A percentile compares a stretch with the other conserved stretches of the same genome.
Evolutionary conservation across 1,140 invertebrate species (phyloP).

Genomic region (Amyelois transitella): DNA sequence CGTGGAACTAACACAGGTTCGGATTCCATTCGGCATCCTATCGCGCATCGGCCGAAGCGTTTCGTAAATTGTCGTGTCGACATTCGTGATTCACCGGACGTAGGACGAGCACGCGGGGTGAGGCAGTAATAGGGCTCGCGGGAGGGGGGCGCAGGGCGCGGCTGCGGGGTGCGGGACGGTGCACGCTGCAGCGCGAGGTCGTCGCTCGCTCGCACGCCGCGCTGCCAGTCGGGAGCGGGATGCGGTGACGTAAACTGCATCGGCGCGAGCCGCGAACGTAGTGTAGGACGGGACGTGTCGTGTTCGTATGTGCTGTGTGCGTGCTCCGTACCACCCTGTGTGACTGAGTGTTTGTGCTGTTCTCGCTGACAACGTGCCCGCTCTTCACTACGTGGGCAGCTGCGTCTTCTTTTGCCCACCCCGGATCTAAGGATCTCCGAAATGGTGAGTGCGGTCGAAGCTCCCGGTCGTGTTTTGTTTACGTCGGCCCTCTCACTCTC

Average conservation of each 20-base stretch:
- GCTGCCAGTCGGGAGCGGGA: conserved; percentile 70
- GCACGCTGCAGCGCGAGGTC: conserved; percentile 70
- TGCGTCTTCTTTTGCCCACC: conserved; percentile 34
- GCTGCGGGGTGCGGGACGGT: conserved; percentile 50
- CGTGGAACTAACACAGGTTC: not conserved
- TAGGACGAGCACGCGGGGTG: conserved; percentile 45
- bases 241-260: conserved; percentile 73
- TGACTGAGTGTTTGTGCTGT: conserved; percentile 55
- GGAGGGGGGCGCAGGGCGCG: conserved; percentile 27
- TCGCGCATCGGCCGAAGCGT: conserved; percentile 6
- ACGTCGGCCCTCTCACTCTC: conserved; percentile 65
- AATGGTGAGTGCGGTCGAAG: conserved; percentile 73
- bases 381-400: conserved; percentile 64
- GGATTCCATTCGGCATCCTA: not conserved
- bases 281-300: conserved; percentile 69
- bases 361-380: conserved; percentile 50
- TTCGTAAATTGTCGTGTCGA: conserved; percentile 33
- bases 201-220: conserved; percentile 62
- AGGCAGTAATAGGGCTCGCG: conserved; percentile 28
- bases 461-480: conserved; percentile 69
- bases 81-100: conserved; percentile 67
- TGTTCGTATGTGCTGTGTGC: conserved; percentile 52
- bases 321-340: conserved; percentile 48
- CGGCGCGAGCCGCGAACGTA: conserved; percentile 67
- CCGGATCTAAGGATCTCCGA: conserved; percentile 58